Base-by-base conservation (phyloP, 1,140 invertebrate genomes). In the Caenorhabditis inopinata region DNA sequence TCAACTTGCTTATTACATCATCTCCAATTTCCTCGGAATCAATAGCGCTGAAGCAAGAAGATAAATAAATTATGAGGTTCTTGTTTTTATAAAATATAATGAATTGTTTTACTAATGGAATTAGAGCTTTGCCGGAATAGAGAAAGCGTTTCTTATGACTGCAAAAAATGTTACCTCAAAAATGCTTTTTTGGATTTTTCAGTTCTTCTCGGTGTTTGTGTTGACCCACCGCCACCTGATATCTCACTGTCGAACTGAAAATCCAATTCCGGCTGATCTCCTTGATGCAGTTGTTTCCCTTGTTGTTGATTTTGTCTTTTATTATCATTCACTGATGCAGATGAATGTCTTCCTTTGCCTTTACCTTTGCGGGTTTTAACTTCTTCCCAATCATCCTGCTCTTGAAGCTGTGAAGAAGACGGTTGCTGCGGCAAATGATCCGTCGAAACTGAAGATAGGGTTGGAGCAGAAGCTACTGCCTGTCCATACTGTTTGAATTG, bases 231-330 rank as follows among this genome's bases (percentile, higher is more conserved):
- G 5, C 48, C 27, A 14, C 46, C 23, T 1, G 76, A 62, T 46
- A 75, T 80, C 89, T 98, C 96, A 90, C 97, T 95, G 88, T 98
- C 96, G 90, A 98, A 96, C 90, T 96, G 93, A 90, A 98, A 98
- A 89, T 96, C 94, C 78, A 97, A 90, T 88, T 97, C 95, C 89
- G 77, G 46, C 21, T 47, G 47, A 49, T 58, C 58, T 27, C 29
- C n/a, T 21, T 68, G 58, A n/a, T 68, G 58, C 23, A 25, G 38
- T 9, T 29, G 6, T 68, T 42, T 68, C 32, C 38, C 32, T 68
- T 29, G 25, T 32, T 58, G 25, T 16, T 58, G 51, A n/a, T 7
- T 9, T 68, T 38, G 58, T 7, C 32, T 23, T 68, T 38, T 38
- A 9, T 11, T 68, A 11, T 68, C 58, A 42, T 68, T 58, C 16